These are phyloP conservation scores for Morone saxatilis DNA, from an alignment of 2,113 vertebrate species.

Conservation along the genomic window DNA sequence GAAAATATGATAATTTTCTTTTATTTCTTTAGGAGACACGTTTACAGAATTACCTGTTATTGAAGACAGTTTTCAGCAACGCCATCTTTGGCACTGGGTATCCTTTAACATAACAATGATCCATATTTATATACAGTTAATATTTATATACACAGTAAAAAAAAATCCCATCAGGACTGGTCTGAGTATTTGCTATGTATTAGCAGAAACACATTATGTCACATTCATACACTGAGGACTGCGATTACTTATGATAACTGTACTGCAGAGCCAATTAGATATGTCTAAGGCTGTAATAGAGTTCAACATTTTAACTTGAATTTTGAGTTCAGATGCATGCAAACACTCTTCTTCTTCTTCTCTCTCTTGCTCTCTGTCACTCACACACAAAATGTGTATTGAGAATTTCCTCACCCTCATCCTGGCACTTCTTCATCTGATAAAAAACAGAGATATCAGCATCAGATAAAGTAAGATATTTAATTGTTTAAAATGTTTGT, in stretches of 20 bases:
- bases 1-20: background rate
- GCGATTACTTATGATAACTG: no score
- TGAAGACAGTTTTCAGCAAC: slow-evolving; percentile 7
- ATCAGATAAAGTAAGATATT: background rate
- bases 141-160: background rate
- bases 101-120: slow-evolving; percentile 63
- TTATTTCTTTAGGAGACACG: background rate
- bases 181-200: background rate
- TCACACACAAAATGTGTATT: background rate
- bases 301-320: background rate
- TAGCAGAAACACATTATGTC: background rate
- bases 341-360: no score
- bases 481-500: background rate
- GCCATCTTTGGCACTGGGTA: slow-evolving; percentile 34
- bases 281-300: background rate
- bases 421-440: slow-evolving; percentile 78
- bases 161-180: background rate
- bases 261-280: no score
- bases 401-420: slow-evolving; percentile 66
- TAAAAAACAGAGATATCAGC: background rate
- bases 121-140: background rate
- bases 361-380: no score
- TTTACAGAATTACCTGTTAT: slow-evolving; percentile 31
- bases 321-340: no score
- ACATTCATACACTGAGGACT: background rate